These are phyloP conservation scores for Anabacerthia variegaticeps DNA, from an alignment of 2,797 vertebrate species.

Conservation along the genomic window DNA sequence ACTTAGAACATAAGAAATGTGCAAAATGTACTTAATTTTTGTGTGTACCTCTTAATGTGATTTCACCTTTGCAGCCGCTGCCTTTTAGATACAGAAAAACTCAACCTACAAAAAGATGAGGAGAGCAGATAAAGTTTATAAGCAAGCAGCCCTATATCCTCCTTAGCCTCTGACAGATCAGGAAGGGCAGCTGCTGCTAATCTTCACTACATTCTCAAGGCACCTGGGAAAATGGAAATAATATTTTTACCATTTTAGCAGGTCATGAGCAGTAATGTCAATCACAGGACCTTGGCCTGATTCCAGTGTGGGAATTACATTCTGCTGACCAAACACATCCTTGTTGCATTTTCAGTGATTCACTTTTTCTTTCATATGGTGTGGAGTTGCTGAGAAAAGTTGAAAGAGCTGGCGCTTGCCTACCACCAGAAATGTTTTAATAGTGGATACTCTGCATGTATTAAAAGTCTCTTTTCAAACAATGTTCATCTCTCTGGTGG, in stretches of 20 bases:
- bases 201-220: background rate
- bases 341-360: background rate
- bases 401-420: background rate
- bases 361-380: background rate
- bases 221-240: background rate
- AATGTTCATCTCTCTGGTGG: fast-evolving
- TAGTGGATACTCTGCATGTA: background rate
- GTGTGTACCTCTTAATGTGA: background rate
- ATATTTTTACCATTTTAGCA: background rate
- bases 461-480: background rate
- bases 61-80: background rate
- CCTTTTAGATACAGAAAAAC: background rate
- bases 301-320: background rate
- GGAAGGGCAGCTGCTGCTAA: conserved; percentile 7
- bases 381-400: background rate
- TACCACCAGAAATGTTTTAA: background rate
- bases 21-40: background rate
- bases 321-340: background rate
- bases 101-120: background rate
- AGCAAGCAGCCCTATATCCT: background rate
- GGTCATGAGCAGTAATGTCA: background rate
- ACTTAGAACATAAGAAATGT: background rate
- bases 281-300: background rate
- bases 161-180: background rate
- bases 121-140: background rate